Evolutionary conservation across 2,113 vertebrate genomes (phyloP), one percentile per base, ranked within the genome.

Genomic region (Acinonyx jubatus): DNA sequence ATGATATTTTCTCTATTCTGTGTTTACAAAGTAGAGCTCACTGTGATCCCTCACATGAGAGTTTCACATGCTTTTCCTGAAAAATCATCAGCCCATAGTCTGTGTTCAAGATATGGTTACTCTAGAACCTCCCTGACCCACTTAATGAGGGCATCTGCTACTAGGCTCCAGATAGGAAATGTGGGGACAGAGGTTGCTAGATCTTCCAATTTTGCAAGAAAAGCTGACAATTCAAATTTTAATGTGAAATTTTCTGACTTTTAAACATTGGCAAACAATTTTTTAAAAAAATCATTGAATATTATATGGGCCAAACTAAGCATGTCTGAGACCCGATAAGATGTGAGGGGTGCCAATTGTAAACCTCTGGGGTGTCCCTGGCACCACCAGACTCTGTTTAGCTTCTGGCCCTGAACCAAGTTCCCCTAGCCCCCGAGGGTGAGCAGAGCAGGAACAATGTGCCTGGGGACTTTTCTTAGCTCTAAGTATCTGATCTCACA

Each of bases 11-110:
- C 65, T 80, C 69, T 91, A 11, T 55, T 86, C 5, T 92, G 19
- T 65, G 48, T 65, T 95, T 92, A 71, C 78, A 80, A 91, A 89
- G 33, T 33, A 82, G 82, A 90, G n/a, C 23, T 84, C 23, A 55
- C 5, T 52, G 10, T 76, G 25, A 38, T 50, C 38, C 27, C 33
- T 63, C 18, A 41, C 4, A 25, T 19, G 45, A 61, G 4, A 69
- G 36, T 15, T 38, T 85, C 50, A 48, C 10, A 0, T 57, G 65
- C 36, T 33, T 69, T 96, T 66, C 25, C 10, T 50, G 25, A 31
- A 85, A 87, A 94, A n/a, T 41, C 33, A 66, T 7, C 41, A 45
- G 63, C 68, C 68, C 50, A 13, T 1, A 45, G 31, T 74, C 13
- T 41, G 4, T 7, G 25, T 29, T 79, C 27, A 48, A 85, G 29